Evolutionary conservation across 2,888 invertebrate genomes (phyloP), one percentile per base, ranked within the genome.

Genomic region (Antheraea yamamai): DNA sequence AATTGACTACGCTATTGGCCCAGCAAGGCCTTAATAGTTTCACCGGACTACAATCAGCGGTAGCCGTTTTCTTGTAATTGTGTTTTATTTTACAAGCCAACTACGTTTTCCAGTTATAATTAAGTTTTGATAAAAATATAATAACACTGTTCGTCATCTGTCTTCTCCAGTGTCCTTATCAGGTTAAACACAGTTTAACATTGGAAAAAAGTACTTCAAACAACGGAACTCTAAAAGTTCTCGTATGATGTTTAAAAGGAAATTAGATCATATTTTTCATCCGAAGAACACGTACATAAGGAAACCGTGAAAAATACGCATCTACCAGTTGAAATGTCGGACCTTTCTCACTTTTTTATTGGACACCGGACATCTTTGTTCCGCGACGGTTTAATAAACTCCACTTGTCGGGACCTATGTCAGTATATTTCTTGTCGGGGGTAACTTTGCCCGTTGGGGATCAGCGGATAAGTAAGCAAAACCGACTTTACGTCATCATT

Each of bases 351-450:
- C 70, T 20, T 70, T 70, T 70, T 70, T 70, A 39, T 70, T 70
- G 39, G 70, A 18, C 39, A 20, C 18, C 39, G 23, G 70, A 70
- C 39, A 70, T 70, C 70, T 70, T 70, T 70, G 70, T 70, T 70
- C 70, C 39, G 14, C 18, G 23, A 23, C n/a, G 39, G 39, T 39
- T 70, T 70, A 70, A 70, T 70, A 70, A 70, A 70, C 70, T 39
- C 39, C 8, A 70, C 20, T 70, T 39, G 39, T 70, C 70, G 10
- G 70, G 70, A 70, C 70, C 70, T 70, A 35, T 39, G 39, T 70
- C 70, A 70, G 70, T 70, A 70, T 70, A 70, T 70, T 70, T 70
- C 35, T 70, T 66, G 64, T 10, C 70, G n/a, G 64, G 64, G 64
- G 16, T 66, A 26, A 66, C 14, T 66, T 66, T 66, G 26, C 30